Evolutionary conservation across 2,888 invertebrate species (phyloP), one percentile per base, ranked within the genome.

Genomic region (Mesopsocus fuscifrons): DNA sequence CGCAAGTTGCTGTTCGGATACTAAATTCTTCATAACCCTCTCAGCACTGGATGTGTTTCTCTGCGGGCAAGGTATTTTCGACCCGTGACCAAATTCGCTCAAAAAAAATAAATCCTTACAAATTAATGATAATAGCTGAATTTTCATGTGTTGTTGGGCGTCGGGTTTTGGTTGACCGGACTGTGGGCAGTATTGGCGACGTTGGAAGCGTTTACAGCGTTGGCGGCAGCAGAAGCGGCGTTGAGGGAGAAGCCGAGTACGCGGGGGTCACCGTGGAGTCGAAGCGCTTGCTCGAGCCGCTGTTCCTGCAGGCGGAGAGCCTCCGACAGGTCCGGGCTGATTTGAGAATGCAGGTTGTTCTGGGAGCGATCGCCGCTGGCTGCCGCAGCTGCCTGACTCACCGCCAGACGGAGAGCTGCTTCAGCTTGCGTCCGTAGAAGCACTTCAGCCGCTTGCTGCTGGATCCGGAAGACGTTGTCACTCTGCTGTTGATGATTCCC

Each of bases 341-440:
- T 61, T 53, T 75, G 76, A 31, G 46, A 46, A 47, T 47, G 48
- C 40, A 50, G 49, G 42, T 45, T 46, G 44, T 44, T 45, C 23
- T 45, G 44, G 20, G 44, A 44, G 22, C 41, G 46, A 21, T 62
- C 60, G 45, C 58, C 59, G 41, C 59, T 57, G 33, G 57, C 58
- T 11, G 68, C 70, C 0, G 69, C 70, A 0, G 71, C 70, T 1
- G 75, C 76, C 55, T 80, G 79, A 51, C 54, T 67, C 49, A 85
- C 85, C 26, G 85, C 87, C 45, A 87, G 60, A 53, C 87, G 68
- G 30, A 88, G 65, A 4, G 80, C 79, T 1, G 84, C 84, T 59
- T 87, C 87, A 1, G 85, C 85, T 55, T 88, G 87, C 51, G 82
- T 81, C 55, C 87, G 68, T 17, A 88, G 64, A 42, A 87, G 65